A percentile compares a stretch with the other conserved stretches of the same genome.
phyloP scores from a whole-genome alignment of 2,797 vertebrate species.

The Tokudaia muenninki region DNA sequence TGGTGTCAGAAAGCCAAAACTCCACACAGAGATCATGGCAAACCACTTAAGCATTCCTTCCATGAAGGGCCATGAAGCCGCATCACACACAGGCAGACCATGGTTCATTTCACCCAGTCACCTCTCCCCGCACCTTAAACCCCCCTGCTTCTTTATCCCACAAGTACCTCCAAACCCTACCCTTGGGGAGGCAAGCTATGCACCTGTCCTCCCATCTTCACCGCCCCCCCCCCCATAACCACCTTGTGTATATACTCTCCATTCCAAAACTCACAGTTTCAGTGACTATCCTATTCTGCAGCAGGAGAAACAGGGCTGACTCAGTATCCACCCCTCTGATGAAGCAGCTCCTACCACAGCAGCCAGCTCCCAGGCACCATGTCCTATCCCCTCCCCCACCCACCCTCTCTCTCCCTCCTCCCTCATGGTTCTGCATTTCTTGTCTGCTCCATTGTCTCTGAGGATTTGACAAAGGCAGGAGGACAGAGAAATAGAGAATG shows the following conservation, averaged over 20 bases:
- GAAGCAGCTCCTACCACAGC: neutral
- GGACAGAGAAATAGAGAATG: neutral
- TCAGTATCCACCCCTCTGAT: neutral
- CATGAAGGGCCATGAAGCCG: too few species aligned
- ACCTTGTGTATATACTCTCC: too few species aligned
- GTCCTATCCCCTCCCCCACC: fast-evolving
- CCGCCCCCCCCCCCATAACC: neutral
- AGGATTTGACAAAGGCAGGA: conserved; percentile 1
- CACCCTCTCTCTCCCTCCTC: neutral
- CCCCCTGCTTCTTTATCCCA: neutral
- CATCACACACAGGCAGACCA: too few species aligned
- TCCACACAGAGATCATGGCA: neutral
- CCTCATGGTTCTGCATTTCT: neutral
- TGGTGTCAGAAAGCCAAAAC: neutral
- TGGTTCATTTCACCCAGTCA: neutral
- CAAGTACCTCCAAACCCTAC: neutral
- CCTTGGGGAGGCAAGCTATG: neutral
- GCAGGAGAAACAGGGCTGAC: too few species aligned
- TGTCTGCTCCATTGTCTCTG: neutral
- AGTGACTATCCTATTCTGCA: neutral
- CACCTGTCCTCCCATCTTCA: neutral
- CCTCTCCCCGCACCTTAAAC: neutral
- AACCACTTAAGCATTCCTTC: neutral
- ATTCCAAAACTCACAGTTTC: neutral
- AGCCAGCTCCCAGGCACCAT: neutral